phyloP scores from a whole-genome alignment of 2,797 vertebrate species.

The Protosalanx chinensis region DNA sequence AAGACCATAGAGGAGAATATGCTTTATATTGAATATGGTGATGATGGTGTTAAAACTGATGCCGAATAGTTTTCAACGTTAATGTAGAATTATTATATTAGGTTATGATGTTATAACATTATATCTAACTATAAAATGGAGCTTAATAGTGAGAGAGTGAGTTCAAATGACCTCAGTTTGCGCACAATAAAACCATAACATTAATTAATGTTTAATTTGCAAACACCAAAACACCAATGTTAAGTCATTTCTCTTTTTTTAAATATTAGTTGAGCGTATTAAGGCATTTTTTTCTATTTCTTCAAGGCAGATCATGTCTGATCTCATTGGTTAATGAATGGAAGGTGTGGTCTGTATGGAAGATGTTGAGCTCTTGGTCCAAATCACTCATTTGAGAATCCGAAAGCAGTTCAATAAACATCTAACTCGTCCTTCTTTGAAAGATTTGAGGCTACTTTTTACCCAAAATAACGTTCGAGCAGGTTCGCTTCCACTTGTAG shows the following conservation, averaged over 20 bases:
- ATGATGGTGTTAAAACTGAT: too few relatives aligned
- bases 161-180: neutral
- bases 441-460: neutral
- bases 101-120: too few relatives aligned
- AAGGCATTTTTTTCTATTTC: neutral
- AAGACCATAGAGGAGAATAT: neutral
- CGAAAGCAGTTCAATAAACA: constrained; percentile 24
- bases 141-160: neutral
- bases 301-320: constrained; percentile 10
- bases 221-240: too few relatives aligned
- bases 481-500: constrained; percentile 45
- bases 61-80: too few relatives aligned
- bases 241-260: neutral
- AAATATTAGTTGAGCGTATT: neutral
- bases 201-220: too few relatives aligned
- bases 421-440: neutral
- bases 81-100: too few relatives aligned
- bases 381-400: constrained; percentile 41
- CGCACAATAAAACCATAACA: too few relatives aligned
- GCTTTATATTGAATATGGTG: too few relatives aligned
- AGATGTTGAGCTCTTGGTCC: constrained; percentile 38
- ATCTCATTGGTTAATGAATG: constrained; percentile 55
- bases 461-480: neutral
- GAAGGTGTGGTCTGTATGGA: constrained; percentile 67
- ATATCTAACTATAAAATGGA: too few relatives aligned